These are phyloP conservation scores for Felis chaus DNA, from an alignment of 2,113 vertebrate genomes.

Conservation along the genomic window DNA sequence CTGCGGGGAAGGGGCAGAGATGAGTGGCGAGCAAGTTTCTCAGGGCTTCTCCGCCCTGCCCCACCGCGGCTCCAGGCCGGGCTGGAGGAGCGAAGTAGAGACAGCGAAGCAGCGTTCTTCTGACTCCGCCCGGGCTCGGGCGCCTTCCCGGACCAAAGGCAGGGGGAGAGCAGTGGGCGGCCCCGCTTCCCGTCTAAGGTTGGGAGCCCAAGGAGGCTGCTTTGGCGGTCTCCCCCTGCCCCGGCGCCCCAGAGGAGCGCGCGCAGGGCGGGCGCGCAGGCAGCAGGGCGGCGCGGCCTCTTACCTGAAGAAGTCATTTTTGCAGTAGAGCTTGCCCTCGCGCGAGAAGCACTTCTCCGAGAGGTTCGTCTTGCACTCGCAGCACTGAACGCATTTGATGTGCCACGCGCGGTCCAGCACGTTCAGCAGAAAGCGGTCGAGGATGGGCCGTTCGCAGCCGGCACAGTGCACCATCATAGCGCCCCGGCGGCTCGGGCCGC, in stretches of 20 bases:
- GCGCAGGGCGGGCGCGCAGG: neutral
- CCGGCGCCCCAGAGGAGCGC: neutral
- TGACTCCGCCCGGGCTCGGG: neutral
- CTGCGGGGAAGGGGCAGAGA: neutral
- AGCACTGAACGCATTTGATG: slow-evolving; percentile 97
- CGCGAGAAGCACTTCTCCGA: slow-evolving; percentile 98
- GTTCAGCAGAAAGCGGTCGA: slow-evolving; percentile 96
- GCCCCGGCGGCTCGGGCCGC: slow-evolving; percentile 71
- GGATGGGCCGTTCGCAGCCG: slow-evolving; percentile 96
- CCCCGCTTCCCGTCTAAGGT: neutral
- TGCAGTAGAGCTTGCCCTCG: slow-evolving; percentile 98
- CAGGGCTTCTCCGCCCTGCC: neutral
- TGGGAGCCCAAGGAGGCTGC: neutral
- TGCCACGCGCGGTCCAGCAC: slow-evolving; percentile 98
- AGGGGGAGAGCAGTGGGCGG: neutral
- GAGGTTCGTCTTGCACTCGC: slow-evolving; percentile 95
- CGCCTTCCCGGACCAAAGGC: neutral
- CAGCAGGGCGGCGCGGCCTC: slow-evolving; percentile 41
- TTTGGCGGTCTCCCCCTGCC: neutral
- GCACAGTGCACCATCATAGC: slow-evolving; percentile 99
- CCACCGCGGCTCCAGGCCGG: neutral
- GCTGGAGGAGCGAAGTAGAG: neutral
- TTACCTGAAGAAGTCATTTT: slow-evolving; percentile 99
- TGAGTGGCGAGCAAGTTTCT: slow-evolving; percentile 1
- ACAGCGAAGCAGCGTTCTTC: neutral